phyloP scores from a whole-genome alignment of 2,888 invertebrate genomes.

The Macrosoma leucophasiata region DNA sequence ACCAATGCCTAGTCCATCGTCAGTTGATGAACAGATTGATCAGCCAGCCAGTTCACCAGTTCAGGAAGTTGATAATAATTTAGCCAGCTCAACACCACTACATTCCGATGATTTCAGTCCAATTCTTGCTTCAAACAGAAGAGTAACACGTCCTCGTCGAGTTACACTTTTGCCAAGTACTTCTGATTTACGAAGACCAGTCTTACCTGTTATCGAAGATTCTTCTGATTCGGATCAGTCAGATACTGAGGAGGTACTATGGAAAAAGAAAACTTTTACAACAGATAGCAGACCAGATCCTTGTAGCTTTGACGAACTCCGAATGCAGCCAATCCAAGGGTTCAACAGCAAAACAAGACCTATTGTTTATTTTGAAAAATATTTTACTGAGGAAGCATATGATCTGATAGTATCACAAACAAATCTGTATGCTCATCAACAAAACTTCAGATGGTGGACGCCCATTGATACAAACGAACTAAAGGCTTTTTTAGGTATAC shows the following conservation, averaged over 20 bases:
- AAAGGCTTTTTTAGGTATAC: constrained; percentile 8
- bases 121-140: not conserved
- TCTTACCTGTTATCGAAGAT: not conserved
- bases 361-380: constrained; percentile 8
- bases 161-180: not conserved
- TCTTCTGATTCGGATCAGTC: constrained; percentile 8
- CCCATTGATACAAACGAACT: constrained; percentile 5
- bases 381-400: constrained; percentile 8
- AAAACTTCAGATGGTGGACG: constrained; percentile 2
- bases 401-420: constrained; percentile 9
- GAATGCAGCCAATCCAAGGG: constrained; percentile 6
- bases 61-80: constrained; percentile 1
- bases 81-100: not conserved
- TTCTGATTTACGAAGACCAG: not conserved
- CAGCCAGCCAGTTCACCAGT: constrained; percentile 3
- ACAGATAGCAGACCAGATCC: constrained; percentile 8
- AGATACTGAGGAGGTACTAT: constrained; percentile 8
- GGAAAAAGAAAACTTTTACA: constrained; percentile 9
- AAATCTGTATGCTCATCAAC: constrained; percentile 9
- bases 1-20: constrained; percentile 16
- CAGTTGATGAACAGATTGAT: constrained; percentile 12
- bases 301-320: constrained; percentile 8
- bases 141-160: not conserved
- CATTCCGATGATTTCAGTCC: not conserved
- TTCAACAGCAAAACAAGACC: constrained; percentile 3